Evolutionary conservation across 2,888 invertebrate genomes (phyloP), one percentile per base, ranked within the genome.

Genomic region (Pilophorus perplexus): DNA sequence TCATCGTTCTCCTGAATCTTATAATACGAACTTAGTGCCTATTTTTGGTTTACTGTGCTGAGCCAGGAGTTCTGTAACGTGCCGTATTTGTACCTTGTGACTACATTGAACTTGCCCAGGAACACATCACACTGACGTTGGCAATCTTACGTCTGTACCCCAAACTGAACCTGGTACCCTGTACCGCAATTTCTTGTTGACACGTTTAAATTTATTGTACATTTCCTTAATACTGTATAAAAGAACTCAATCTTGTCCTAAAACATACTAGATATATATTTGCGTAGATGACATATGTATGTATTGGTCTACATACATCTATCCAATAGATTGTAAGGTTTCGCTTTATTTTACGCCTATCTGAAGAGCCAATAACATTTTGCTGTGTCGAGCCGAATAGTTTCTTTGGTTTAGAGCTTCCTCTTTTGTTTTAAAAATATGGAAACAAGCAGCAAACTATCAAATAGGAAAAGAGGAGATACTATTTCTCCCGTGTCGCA

Each of bases 271-370:
- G n/a, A n/a, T n/a, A n/a, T 20, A 16, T 46, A 46, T 46, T 22
- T 46, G 46, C 46, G 46, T 46, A 46, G 46, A 46, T 10, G 23
- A 10, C 23, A 23, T 23, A 46, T 46, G 46, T 46, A 46, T 46
- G 23, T 20, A 46, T 23, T 46, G 23, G n/a, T n/a, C n/a, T n/a
- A n/a, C n/a, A n/a, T n/a, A n/a, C n/a, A n/a, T n/a, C n/a, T n/a
- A n/a, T n/a, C n/a, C n/a, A n/a, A n/a, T n/a, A n/a, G n/a, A n/a
- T n/a, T n/a, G n/a, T n/a, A 46, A 23, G 23, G 23, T 46, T 23
- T 46, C 46, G 46, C 46, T 46, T 46, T 46, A 46, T n/a, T 46
- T 20, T 46, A 16, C 8, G 46, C 22, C 20, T 3, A 6, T 46
- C 46, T 46, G 22, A 8, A 23, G 10, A 23, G 46, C 46, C 46